These are phyloP conservation scores for Carcinoscorpius rotundicauda DNA, from an alignment of 1,140 invertebrate genomes.

Conservation along the genomic window DNA sequence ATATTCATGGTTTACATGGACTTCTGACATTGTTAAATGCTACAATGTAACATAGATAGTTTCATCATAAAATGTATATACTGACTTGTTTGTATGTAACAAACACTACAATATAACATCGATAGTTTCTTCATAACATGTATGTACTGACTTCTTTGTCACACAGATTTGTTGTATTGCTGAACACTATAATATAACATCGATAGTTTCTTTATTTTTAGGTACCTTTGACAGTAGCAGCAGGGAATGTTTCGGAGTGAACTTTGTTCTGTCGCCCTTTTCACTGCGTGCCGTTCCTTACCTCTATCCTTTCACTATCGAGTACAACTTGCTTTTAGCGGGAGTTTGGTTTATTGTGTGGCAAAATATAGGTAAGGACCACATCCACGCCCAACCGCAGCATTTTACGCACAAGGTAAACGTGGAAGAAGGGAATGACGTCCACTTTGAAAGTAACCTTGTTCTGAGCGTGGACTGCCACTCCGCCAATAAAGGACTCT, in stretches of 20 bases:
- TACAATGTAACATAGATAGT: too few species aligned
- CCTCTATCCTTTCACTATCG: conserved; percentile 56
- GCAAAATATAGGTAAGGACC: conserved; percentile 47
- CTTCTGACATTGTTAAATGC: too few species aligned
- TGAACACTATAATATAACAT: too few species aligned
- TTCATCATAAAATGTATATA: too few species aligned
- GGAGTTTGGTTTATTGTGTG: conserved; percentile 56
- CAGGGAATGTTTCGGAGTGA: not conserved
- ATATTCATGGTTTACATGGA: too few species aligned
- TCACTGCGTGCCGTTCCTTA: conserved; percentile 36
- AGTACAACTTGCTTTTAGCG: conserved; percentile 55
- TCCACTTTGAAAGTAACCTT: conserved; percentile 38
- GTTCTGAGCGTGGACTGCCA: conserved; percentile 57
- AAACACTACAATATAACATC: too few species aligned
- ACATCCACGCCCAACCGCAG: conserved; percentile 14
- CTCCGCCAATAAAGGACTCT: conserved; percentile 54
- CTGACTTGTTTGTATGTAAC: too few species aligned
- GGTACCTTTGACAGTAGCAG: too few species aligned
- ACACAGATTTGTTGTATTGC: too few species aligned
- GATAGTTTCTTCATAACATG: too few species aligned
- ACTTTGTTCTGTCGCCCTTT: conserved; percentile 10
- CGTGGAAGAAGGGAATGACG: conserved; percentile 30
- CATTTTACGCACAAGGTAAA: conserved; percentile 11
- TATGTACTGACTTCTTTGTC: too few species aligned
- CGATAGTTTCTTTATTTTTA: too few species aligned